Evolutionary conservation across 2,113 vertebrate species (phyloP).

Genomic region (Manacus vitellinus): DNA sequence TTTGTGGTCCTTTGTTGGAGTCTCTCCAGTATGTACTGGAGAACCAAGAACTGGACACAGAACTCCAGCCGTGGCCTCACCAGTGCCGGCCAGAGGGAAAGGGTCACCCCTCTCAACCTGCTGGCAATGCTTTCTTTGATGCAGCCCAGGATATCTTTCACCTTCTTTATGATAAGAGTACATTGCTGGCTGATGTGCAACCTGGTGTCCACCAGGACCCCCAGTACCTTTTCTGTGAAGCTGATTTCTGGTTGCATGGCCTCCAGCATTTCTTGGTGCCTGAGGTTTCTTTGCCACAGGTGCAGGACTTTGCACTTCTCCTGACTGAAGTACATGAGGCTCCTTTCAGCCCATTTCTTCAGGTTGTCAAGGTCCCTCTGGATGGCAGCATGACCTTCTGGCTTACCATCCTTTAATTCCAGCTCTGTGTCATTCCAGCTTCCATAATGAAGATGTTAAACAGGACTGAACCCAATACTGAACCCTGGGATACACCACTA

Average conservation of each 20-base stretch:
- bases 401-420: background rate
- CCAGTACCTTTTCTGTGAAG: background rate
- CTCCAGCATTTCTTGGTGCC: background rate
- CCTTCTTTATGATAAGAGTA: background rate
- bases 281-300: background rate
- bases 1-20: background rate
- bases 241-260: background rate
- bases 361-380: rapidly evolving
- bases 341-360: background rate
- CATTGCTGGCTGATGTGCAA: background rate
- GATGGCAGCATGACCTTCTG: background rate
- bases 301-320: background rate
- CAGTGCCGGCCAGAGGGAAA: background rate
- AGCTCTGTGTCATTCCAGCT: background rate
- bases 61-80: background rate
- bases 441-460: background rate
- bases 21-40: background rate
- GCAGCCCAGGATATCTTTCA: background rate
- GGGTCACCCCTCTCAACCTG: background rate
- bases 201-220: background rate
- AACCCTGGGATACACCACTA: background rate
- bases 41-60: background rate
- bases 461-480: background rate
- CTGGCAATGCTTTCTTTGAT: background rate
- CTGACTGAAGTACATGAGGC: background rate